phyloP scores from a whole-genome alignment of 2,113 vertebrate genomes.

The Trematocara marginatum region DNA sequence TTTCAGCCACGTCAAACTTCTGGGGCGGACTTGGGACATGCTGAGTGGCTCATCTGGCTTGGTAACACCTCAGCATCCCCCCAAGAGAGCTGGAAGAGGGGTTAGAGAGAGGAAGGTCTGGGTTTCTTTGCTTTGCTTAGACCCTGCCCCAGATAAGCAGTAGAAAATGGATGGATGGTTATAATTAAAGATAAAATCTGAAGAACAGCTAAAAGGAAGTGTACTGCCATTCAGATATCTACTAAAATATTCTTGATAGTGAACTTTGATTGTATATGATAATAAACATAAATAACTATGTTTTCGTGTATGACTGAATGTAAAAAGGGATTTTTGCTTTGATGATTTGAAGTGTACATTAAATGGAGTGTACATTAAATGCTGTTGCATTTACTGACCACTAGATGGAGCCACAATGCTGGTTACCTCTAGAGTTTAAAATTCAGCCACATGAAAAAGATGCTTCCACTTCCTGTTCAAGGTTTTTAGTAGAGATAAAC shows the following conservation, averaged over 20 bases:
- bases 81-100: not conserved
- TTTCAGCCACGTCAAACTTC: not conserved
- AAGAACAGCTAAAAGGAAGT: accelerated
- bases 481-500: not conserved
- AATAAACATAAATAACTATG: not conserved
- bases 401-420: slow-evolving; percentile 1
- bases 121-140: not conserved
- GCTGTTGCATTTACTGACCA: not conserved
- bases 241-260: not conserved
- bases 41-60: not conserved
- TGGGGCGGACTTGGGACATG: not conserved
- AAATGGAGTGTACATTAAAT: not conserved
- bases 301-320: not conserved
- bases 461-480: not conserved
- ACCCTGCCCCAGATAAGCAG: not conserved
- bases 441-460: not conserved
- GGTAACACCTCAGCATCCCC: not conserved
- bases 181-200: not conserved
- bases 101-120: not conserved
- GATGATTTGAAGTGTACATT: not conserved
- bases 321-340: not conserved
- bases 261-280: not conserved
- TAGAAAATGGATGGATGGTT: not conserved
- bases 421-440: not conserved
- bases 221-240: not conserved